phyloP scores from a whole-genome alignment of 2,888 invertebrate species.

The Corbicula japonica region DNA sequence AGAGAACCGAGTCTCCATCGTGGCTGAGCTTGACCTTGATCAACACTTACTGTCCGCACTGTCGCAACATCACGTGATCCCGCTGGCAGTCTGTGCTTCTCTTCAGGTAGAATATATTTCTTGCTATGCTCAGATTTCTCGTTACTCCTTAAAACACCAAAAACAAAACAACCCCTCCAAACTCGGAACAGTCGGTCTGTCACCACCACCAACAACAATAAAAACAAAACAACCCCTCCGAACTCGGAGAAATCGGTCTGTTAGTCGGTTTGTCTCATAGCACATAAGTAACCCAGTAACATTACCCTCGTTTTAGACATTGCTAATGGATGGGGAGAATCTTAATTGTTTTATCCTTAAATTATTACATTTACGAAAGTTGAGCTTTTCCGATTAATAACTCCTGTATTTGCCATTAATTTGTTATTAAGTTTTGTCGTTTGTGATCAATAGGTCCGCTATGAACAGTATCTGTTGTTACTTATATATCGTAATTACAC shows the following conservation, averaged over 20 bases:
- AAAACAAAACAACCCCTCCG: background rate
- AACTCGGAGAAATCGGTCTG: background rate
- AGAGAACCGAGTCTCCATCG: conserved; percentile 56
- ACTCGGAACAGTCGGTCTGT: background rate
- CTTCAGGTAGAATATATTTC: conserved; percentile 61
- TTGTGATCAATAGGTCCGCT: no score
- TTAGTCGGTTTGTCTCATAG: background rate
- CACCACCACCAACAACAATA: background rate
- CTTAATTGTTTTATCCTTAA: no score
- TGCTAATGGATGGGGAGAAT: no score
- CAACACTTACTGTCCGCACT: conserved; percentile 61
- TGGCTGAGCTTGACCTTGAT: conserved; percentile 67
- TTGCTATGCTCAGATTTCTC: background rate
- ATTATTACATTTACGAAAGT: no score
- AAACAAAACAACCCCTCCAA: background rate
- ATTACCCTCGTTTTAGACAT: no score
- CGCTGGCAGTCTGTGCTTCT: conserved; percentile 65
- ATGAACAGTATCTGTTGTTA: no score
- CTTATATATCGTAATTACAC: no score
- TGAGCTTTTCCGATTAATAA: no score
- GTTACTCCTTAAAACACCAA: background rate
- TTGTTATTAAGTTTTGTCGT: no score
- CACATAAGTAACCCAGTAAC: no score
- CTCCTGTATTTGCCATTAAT: no score
- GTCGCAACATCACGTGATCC: conserved; percentile 57